Conservation (phyloP, 2,888 invertebrate species). For the Hololepta plana region DNA sequence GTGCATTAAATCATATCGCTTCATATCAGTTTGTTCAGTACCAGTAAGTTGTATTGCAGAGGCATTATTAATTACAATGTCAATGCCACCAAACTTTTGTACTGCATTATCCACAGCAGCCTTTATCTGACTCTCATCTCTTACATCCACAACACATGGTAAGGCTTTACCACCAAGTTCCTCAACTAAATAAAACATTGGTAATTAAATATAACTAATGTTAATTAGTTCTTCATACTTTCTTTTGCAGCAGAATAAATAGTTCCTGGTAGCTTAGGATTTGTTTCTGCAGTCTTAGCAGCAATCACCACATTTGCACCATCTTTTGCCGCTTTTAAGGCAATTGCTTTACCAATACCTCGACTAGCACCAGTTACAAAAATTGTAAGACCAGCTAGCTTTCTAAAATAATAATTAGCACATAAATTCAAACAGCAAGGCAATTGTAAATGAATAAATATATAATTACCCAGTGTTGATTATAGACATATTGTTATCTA, state of each 20-base stretch:
- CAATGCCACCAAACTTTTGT: constrained; percentile 85
- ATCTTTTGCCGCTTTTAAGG: constrained; percentile 79
- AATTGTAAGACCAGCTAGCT: constrained; percentile 72
- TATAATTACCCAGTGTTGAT: too few species aligned
- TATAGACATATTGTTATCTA: too few species aligned
- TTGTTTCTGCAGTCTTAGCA: constrained; percentile 78
- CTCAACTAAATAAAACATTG: constrained; percentile 44
- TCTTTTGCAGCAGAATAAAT: constrained; percentile 83
- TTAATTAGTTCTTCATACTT: too few species aligned
- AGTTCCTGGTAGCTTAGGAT: constrained; percentile 83
- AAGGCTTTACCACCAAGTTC: constrained; percentile 69
- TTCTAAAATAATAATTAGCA: too few species aligned
- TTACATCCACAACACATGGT: constrained; percentile 75
- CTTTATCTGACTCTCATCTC: constrained; percentile 59
- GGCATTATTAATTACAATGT: constrained; percentile 89
- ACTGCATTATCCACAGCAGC: constrained; percentile 58
- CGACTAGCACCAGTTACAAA: constrained; percentile 94
- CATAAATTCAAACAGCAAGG: too few species aligned
- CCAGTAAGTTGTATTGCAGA: constrained; percentile 79
- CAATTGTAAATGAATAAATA: too few species aligned
- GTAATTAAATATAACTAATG: too few species aligned
- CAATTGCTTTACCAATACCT: constrained; percentile 92
- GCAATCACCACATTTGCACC: constrained; percentile 85
- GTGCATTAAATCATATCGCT: constrained; percentile 93
- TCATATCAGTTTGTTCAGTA: constrained; percentile 80